Base-by-base conservation (phyloP, 2,113 vertebrate genomes). In the Leuciscus idus region DNA sequence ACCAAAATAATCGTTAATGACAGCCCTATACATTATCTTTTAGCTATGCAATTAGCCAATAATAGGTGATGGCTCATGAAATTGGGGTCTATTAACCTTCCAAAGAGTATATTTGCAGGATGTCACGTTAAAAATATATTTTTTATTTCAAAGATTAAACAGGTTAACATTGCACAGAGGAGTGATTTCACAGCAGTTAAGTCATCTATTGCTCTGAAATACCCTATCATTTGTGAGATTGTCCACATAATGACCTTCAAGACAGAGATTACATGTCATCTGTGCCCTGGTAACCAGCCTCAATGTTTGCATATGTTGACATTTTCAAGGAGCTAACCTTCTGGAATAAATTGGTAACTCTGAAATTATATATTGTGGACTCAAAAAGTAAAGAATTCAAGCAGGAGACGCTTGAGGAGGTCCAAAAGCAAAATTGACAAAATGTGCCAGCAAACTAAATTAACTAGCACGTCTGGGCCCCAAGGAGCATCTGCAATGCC, bases 371-470 rank as follows among this genome's bases (percentile, higher is more conserved):
- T 43, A 2, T 43, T 43, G 39, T 3, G 28, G 62, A 66, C 62
- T 66, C 28, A 30, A 64, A 64, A 66, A 17, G 26, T 1, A 17
- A 33, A 23, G 43, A 74, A 74, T 13, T 74, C 39, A 11, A 23
- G 39, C 4, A 46, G 3, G 21, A 74, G 39, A 43, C 11, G 9
- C 33, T n/a, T 46, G 11, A 74, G 23, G 36, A 61, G 12, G 59
- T 61, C 7, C 23, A 64, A 48, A 13, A 43, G 59, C 30, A 61
- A 39, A 10, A 36, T 15, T 39, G 23, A n/a, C 30, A n/a, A 39
- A 79, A 79, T 79, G 33, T 39, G 33, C 17, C 21, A 39, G 21
- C 21, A 39, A 61, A 59, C 77, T 61, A 79, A 46, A 64, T 81
- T 13, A 81, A 19, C n/a, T 8, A 81, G 36, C n/a, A 80, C 33